Conservation (phyloP, 2,113 vertebrate genomes). For the Neolamprologus variostigma region DNA sequence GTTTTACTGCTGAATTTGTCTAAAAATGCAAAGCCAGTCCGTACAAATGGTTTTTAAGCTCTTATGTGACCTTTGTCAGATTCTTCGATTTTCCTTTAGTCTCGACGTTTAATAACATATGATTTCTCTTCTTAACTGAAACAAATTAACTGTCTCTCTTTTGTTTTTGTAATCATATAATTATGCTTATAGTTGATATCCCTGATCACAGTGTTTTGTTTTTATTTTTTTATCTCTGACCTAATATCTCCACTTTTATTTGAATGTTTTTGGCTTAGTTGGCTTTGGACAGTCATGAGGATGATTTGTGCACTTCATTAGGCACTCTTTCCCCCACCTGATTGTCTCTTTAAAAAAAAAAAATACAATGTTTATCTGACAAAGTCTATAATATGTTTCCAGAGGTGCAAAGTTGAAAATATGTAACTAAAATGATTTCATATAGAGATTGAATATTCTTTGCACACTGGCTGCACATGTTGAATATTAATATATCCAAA, state of each 20-base stretch:
- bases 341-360: neutral
- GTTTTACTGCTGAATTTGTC: neutral
- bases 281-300: neutral
- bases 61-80: neutral
- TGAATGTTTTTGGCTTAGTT: neutral
- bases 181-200: neutral
- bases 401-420: neutral
- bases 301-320: neutral
- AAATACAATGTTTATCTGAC: neutral
- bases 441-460: neutral
- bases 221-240: neutral
- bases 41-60: neutral
- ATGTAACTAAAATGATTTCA: neutral
- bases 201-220: neutral
- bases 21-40: neutral
- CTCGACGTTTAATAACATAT: neutral
- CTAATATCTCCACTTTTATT: neutral
- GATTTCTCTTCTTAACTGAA: neutral
- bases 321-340: neutral
- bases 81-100: neutral
- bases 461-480: neutral
- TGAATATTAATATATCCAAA: neutral
- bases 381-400: neutral
- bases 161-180: neutral
- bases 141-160: neutral